These are phyloP conservation scores for Lasioglossum morio DNA, from an alignment of 2,888 invertebrate species.

Conservation along the genomic window DNA sequence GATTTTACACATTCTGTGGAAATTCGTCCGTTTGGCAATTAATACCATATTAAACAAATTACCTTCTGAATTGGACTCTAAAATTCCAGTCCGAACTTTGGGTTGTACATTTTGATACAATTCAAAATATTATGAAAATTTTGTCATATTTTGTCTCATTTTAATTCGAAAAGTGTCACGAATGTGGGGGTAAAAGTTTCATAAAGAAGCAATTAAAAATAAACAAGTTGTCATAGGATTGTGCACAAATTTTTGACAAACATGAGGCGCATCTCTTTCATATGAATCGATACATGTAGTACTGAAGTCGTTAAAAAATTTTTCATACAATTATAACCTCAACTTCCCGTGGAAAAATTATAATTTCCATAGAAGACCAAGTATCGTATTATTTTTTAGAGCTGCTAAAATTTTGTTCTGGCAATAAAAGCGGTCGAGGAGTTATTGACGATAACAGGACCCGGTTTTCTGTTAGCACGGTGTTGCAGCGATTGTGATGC, in stretches of 20 bases:
- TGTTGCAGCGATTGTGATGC: background rate
- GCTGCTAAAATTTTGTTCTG: background rate
- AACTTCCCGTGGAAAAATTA: background rate
- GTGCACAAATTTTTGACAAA: background rate
- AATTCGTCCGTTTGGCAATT: background rate
- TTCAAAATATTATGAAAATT: background rate
- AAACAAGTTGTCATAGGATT: background rate
- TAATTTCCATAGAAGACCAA: background rate
- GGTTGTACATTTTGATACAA: background rate
- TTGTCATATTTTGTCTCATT: background rate
- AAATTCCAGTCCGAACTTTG: background rate
- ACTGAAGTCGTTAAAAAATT: background rate
- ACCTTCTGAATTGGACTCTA: background rate
- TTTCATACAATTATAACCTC: background rate
- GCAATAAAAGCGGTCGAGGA: background rate
- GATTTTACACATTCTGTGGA: background rate
- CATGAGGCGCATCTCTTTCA: background rate
- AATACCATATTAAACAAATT: background rate
- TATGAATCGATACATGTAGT: background rate
- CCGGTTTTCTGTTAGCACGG: constrained; percentile 2
- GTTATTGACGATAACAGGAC: too few relatives aligned
- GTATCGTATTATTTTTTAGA: background rate
- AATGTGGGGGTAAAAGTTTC: background rate
- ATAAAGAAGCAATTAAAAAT: background rate
- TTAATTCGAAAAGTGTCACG: background rate